Evolutionary conservation across 2,888 invertebrate genomes (phyloP), one percentile per base, ranked within the genome.

Genomic region (Drosophila pseudotakahashii): DNA sequence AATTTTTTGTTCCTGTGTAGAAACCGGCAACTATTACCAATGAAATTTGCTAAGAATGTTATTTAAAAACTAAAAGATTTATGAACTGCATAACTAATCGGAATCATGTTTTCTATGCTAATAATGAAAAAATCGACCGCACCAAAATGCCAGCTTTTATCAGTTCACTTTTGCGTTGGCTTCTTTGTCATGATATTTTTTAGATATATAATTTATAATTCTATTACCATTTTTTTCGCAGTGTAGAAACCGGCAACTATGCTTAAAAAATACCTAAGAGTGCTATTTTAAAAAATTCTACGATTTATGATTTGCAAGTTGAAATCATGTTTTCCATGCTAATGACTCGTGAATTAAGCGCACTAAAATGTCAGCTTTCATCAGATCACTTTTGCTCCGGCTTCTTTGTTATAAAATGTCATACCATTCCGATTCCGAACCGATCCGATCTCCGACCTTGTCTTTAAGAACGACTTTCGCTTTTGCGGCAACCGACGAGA

Each of bases 381-480:
- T 66, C 67, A 47, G 67, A 3, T 16, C 52, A 16, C 23, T 52
- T n/a, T 36, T 36, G 41, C 19, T 32, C 47, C 47, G 62, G 1
- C 37, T 48, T 23, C 14, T 16, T 60, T 14, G 60, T 34, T 57
- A 37, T 36, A 47, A 61, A 41, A 19, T 63, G 63, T 51, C 63
- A 62, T 11, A 44, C 42, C 44, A 14, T 14, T 10, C 50, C 32
- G 14, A 23, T 44, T 51, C 9, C 32, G 14, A 51, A 41, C 10
- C 32, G 14, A 51, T 45, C 10, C 32, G 13, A 39, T 41, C 19
- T 23, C 5, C 58, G 45, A 39, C 72, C 69, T 70, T 70, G 60
- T 60, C 58, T 76, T 80, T 72, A 73, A 81, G 80, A 81, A 81
- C 83, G 80, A 44, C 80, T 86, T 86, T 86, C 80, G 75, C 42